A percentile compares a stretch with the other conserved stretches of the same genome.
Conservation (phyloP, 2,797 vertebrate genomes). For the Heliangelus exortis region DNA sequence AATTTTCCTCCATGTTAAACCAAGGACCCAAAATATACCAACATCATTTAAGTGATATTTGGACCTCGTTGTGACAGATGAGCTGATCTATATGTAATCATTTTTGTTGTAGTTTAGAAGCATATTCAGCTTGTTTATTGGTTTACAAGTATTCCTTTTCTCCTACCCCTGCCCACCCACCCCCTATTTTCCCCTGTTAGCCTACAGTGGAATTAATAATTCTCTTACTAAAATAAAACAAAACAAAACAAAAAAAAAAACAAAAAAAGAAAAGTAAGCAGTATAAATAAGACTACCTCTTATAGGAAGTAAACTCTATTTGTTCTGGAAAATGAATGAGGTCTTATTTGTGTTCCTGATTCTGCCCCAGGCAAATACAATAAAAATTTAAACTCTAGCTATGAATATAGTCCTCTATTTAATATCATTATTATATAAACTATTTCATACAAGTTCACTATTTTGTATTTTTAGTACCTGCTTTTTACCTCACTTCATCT, state of each 20-base stretch:
- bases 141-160: not conserved
- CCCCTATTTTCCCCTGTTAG: not conserved
- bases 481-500: not conserved
- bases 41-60: not conserved
- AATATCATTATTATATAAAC: not conserved
- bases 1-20: not conserved
- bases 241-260: conserved; percentile 6
- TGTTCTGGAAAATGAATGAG: conserved; percentile 1
- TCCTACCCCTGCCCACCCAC: not conserved
- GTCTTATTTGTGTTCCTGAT: not conserved
- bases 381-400: not conserved
- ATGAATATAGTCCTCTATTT: not conserved
- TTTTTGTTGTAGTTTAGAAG: not conserved
- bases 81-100: not conserved
- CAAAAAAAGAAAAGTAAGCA: not conserved
- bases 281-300: not conserved
- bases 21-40: not conserved
- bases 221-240: not conserved
- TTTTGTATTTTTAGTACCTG: not conserved
- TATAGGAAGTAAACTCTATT: not conserved
- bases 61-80: not conserved
- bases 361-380: not conserved
- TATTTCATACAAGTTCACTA: not conserved
- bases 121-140: not conserved
- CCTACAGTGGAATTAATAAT: not conserved